Percentiles rank a stretch among this genome's conserved stretches.
phyloP scores from a whole-genome alignment of 2,888 invertebrate species.

The Nesidiocoris tenuis region DNA sequence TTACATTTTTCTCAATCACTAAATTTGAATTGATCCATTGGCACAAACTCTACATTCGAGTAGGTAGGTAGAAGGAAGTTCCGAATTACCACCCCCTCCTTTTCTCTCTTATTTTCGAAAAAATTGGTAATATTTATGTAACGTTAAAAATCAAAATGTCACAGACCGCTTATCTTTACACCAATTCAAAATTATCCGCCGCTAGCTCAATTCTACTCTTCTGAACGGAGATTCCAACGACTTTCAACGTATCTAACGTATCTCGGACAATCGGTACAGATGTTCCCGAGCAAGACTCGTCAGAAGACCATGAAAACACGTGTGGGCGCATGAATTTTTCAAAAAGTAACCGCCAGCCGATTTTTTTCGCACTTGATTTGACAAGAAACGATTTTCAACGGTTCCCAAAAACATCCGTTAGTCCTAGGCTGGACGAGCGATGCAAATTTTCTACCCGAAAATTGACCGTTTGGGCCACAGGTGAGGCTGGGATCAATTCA shows the following conservation, averaged over 20 bases:
- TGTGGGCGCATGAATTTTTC: not conserved
- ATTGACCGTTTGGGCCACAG: not conserved
- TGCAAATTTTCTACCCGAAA: not conserved
- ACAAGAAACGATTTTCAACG: not conserved
- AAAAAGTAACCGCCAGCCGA: not conserved
- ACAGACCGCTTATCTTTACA: too few species aligned
- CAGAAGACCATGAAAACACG: not conserved
- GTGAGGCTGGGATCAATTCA: not conserved
- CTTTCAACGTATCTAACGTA: not conserved
- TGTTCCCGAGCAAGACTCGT: not conserved
- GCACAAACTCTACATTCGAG: too few species aligned
- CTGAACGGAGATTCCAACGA: too few species aligned
- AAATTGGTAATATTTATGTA: too few species aligned
- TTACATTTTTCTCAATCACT: too few species aligned
- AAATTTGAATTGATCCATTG: too few species aligned
- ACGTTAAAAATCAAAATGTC: too few species aligned
- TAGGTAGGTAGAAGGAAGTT: too few species aligned
- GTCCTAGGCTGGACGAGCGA: not conserved
- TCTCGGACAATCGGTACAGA: not conserved
- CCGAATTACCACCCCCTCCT: too few species aligned
- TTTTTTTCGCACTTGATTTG: not conserved
- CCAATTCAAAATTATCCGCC: too few species aligned
- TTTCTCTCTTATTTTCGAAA: too few species aligned
- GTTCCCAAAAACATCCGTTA: not conserved
- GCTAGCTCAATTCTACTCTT: too few species aligned